Conservation (phyloP, 2,888 invertebrate genomes). For the Pterostichus niger region DNA sequence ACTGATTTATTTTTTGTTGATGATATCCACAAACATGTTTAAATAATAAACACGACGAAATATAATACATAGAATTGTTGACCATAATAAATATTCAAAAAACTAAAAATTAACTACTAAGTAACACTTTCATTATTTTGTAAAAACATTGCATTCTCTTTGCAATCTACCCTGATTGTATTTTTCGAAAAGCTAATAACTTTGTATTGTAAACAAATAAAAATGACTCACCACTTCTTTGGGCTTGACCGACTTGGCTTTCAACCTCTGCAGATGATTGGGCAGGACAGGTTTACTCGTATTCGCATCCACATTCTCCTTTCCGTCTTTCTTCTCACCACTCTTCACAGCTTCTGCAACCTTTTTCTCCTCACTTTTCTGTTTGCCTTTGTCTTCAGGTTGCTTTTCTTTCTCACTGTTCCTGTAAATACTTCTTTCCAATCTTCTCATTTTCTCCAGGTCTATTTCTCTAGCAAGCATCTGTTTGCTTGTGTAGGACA, state of each 20-base stretch:
- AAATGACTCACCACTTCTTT: constrained; percentile 70
- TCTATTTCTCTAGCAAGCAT: constrained; percentile 91
- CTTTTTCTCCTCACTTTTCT: constrained; percentile 58
- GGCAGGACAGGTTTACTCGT: constrained; percentile 77
- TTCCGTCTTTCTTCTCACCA: constrained; percentile 9
- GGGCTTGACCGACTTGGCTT: constrained; percentile 79
- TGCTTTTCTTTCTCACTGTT: constrained; percentile 47
- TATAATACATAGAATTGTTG: too few species aligned
- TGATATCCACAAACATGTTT: too few species aligned
- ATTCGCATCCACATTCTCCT: constrained; percentile 36
- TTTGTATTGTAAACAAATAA: background rate
- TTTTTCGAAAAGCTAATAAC: background rate
- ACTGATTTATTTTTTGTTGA: too few species aligned
- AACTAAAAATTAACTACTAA: too few species aligned
- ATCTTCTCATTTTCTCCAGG: constrained; percentile 85
- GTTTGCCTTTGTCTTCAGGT: constrained; percentile 29
- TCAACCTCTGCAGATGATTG: constrained; percentile 85
- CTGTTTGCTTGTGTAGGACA: constrained; percentile 87
- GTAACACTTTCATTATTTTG: too few species aligned
- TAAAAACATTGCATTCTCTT: too few species aligned
- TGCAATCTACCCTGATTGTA: too few species aligned
- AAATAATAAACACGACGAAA: too few species aligned
- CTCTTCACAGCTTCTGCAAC: background rate
- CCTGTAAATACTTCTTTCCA: constrained; percentile 70
- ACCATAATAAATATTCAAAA: too few species aligned